Evolutionary conservation across 1,140 invertebrate species (phyloP).

Genomic region (Ostrea edulis): DNA sequence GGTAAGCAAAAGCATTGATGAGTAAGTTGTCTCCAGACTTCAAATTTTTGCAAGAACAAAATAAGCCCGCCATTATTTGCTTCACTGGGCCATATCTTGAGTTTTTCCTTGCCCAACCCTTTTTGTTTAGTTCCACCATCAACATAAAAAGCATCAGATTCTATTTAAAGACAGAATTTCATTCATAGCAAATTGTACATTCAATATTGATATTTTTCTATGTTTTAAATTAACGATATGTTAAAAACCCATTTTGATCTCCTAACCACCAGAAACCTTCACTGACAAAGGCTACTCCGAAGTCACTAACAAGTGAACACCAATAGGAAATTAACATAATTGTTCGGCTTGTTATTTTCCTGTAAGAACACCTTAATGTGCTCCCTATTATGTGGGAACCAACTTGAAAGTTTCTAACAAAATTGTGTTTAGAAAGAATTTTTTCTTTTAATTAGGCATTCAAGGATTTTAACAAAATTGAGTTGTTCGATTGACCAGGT

Average conservation of each 20-base stretch:
- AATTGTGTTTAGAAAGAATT: background rate
- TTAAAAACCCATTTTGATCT: slow-evolving; percentile 30
- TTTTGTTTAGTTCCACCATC: slow-evolving; percentile 8
- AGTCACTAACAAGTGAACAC: slow-evolving; percentile 1
- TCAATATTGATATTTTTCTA: slow-evolving; percentile 15
- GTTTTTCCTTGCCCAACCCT: slow-evolving; percentile 7
- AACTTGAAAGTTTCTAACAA: slow-evolving; percentile 32
- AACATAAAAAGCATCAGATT: background rate
- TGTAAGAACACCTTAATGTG: slow-evolving; percentile 1
- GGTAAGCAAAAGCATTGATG: slow-evolving; percentile 21
- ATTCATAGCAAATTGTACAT: background rate
- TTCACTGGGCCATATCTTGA: background rate
- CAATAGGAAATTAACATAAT: slow-evolving; percentile 36
- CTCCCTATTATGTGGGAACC: slow-evolving; percentile 1
- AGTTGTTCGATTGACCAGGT: slow-evolving; percentile 31
- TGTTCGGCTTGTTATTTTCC: background rate
- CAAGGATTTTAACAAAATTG: slow-evolving; percentile 32
- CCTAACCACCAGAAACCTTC: background rate
- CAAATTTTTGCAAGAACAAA: slow-evolving; percentile 3
- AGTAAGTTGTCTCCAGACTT: slow-evolving; percentile 27
- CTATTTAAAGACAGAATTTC: background rate
- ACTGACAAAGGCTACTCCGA: background rate
- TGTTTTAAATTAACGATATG: slow-evolving; percentile 18
- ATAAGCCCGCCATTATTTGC: background rate
- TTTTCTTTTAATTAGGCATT: slow-evolving; percentile 8